Base-by-base conservation (phyloP, 2,797 vertebrate species). In the Crypturellus tataupa region DNA sequence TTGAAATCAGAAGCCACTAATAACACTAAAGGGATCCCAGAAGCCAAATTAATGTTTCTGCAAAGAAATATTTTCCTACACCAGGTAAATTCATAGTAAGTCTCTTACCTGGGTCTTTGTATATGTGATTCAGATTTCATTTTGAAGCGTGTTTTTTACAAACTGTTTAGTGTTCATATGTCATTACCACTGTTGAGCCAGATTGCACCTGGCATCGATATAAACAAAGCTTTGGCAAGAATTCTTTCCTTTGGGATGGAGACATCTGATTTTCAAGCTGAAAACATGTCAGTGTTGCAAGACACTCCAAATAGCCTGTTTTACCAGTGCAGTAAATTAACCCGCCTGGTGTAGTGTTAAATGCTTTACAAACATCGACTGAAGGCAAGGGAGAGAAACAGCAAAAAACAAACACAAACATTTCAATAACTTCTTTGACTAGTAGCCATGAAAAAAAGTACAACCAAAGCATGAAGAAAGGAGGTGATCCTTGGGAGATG, bases 241-340 rank as follows among this genome's bases (percentile, higher is more conserved):
- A 79, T 95, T 95, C 87, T 95, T 81, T 89, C 97, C 96, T 90
- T 97, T 97, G 97, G 97, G 97, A 97, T 94, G 64, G 76, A 95
- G 95, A 97, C 97, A 97, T 97, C 97, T 96, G 96, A 97, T 97
- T 97, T 97, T 87, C 94, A 95, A 96, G 95, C 97, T 97, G 96
- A 96, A 97, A 96, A 97, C 97, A 89, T 96, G 87, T 96, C 97
- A 95, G 94, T 91, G 94, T 96, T 97, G 95, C 94, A 55, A 96
- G 95, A 95, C 91, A 94, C 95, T 97, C 96, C 97, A 87, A 95
- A 97, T 96, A 97, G 96, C 94, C 94, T 97, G 97, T 97, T 97
- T 96, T 89, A 90, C 95, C 75, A 86, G 95, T 89, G 89, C 49
- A 91, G 94, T 91, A 97, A 97, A 98, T 97, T 96, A 97, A 97